Base-by-base conservation (phyloP, 2,113 vertebrate species). In the Eulemur macaco region DNA sequence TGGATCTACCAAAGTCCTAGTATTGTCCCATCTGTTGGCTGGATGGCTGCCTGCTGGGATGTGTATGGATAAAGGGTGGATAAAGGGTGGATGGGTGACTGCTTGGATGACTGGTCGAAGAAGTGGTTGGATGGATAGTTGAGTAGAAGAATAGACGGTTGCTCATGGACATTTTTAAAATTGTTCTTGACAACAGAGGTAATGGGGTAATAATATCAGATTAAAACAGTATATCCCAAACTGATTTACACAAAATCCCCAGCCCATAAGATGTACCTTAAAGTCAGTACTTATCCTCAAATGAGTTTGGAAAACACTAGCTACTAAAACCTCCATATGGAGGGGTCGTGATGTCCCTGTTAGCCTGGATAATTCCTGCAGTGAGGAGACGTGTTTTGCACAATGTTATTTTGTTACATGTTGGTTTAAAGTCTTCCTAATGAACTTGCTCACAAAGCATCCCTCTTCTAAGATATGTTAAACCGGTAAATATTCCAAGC, bases 261-360 rank as follows among this genome's bases (percentile, higher is more conserved):
- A 84, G 45, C 10, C 20, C 63, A 17, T 17, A 81, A 71, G 42
- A 21, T 11, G 47, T 8, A 58, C 69, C 84, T 96, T 77, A 85
- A 10, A 80, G 6, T 25, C 52, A 92, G 21, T 6, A 14, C 27
- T 64, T 9, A 0, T 2, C 2, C 66, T 52, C 63, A 47, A 37
- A 1, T 77, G 18, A 52, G 34, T 39, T 23, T 52, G 80, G 77
- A 74, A 64, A 34, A 20, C 45, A 6, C 52, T 1, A 12, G 13
- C 2, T 9, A 9, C 25, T 20, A 0, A 20, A 50, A 6, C 20
- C 45, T 63, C 56, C 17, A 31, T 42, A 0, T 0, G 34, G 25
- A 21, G 34, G 18, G 84, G 14, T 1, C 29, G 1, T 4, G 29
- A 6, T 14, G 14, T 25, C 50, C n/a, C 15, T 0, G 8, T n/a